These are phyloP conservation scores for Andrena minutula DNA, from an alignment of 2,888 invertebrate species.

Conservation along the genomic window DNA sequence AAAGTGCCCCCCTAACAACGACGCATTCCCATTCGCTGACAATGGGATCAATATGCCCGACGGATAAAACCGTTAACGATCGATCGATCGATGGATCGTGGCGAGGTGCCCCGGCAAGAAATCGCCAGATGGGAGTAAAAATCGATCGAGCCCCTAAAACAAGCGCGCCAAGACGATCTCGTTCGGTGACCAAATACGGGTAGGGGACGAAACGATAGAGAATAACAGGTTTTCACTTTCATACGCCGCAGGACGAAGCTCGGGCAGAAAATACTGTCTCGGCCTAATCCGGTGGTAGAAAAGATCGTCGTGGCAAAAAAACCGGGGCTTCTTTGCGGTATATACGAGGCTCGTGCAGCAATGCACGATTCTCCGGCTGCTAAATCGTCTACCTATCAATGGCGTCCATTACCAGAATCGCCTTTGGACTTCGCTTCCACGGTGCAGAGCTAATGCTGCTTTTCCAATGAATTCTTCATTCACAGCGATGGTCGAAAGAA, in stretches of 20 bases:
- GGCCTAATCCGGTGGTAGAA: constrained; percentile 50
- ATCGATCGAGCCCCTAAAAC: constrained; percentile 53
- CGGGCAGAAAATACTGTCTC: constrained; percentile 59
- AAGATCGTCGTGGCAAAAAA: constrained; percentile 54
- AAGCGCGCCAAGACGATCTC: constrained; percentile 49
- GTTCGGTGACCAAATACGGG: constrained; percentile 69
- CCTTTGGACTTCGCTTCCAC: not conserved
- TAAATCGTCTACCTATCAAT: constrained; percentile 52
- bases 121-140: constrained; percentile 43
- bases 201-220: constrained; percentile 63
- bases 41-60: constrained; percentile 23
- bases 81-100: constrained; percentile 13
- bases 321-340: constrained; percentile 59
- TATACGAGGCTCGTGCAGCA: constrained; percentile 46
- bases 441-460: not conserved
- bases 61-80: constrained; percentile 37
- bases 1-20: not conserved
- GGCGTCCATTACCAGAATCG: not conserved
- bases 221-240: constrained; percentile 74
- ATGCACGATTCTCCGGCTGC: constrained; percentile 33
- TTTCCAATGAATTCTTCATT: not conserved
- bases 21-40: not conserved
- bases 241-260: constrained; percentile 47
- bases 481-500: not conserved
- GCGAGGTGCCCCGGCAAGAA: constrained; percentile 33